A percentile compares a stretch with the other conserved stretches of the same genome.
These are phyloP conservation scores for Rhincodon typus DNA, from an alignment of 2,797 vertebrate species.

Conservation along the genomic window DNA sequence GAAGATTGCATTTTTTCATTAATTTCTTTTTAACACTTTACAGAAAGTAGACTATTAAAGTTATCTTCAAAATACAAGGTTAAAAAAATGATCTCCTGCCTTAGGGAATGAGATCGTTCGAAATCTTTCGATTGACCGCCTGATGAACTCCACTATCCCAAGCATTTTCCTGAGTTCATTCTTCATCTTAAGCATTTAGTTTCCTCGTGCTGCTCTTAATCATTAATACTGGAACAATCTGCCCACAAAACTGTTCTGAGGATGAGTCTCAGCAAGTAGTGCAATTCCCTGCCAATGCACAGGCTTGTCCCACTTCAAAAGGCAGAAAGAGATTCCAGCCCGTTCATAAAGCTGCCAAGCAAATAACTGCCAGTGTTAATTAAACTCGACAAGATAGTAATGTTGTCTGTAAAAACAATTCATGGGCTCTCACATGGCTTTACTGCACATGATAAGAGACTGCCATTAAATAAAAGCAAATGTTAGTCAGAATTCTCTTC, in stretches of 20 bases:
- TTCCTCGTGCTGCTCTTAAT: neutral
- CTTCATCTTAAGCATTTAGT: neutral
- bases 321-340: neutral
- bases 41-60: neutral
- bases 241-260: neutral
- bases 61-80: neutral
- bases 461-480: neutral
- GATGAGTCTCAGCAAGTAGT: neutral
- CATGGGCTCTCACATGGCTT: too few species aligned
- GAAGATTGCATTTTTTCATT: neutral
- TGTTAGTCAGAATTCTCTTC: neutral
- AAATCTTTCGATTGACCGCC: neutral
- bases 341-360: neutral
- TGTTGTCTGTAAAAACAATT: neutral
- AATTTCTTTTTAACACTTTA: neutral
- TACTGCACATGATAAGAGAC: neutral
- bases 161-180: neutral
- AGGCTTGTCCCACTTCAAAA: neutral
- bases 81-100: neutral
- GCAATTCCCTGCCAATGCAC: neutral
- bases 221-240: neutral
- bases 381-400: neutral
- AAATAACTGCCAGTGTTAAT: neutral
- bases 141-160: neutral
- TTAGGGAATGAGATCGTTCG: neutral